These are phyloP conservation scores for Coleophora deauratella DNA, from an alignment of 2,888 invertebrate species.

Conservation along the genomic window DNA sequence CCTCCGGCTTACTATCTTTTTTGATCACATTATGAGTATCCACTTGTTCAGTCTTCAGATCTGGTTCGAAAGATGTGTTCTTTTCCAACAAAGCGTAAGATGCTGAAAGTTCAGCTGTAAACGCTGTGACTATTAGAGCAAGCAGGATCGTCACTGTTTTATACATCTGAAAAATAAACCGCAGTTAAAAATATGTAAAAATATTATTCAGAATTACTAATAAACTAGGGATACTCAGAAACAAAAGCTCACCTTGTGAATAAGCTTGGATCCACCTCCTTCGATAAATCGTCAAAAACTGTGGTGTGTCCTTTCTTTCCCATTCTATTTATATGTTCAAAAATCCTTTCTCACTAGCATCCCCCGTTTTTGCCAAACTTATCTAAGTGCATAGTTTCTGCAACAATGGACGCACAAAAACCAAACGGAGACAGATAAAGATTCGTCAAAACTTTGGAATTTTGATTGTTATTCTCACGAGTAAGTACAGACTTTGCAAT, in stretches of 20 bases:
- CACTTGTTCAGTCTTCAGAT: constrained; percentile 29
- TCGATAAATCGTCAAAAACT: constrained; percentile 26
- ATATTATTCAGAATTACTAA: constrained; percentile 1
- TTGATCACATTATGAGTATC: constrained; percentile 32
- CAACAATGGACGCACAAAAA: constrained; percentile 31
- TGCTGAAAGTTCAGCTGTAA: constrained; percentile 43
- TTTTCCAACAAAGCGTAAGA: constrained; percentile 36
- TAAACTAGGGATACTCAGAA: background rate
- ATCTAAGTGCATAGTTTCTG: constrained; percentile 46
- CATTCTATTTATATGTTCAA: constrained; percentile 40
- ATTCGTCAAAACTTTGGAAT: constrained; percentile 54
- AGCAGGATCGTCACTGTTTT: constrained; percentile 26
- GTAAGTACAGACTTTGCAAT: background rate
- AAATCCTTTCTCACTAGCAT: constrained; percentile 16
- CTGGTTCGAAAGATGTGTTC: constrained; percentile 34
- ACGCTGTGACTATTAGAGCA: constrained; percentile 25
- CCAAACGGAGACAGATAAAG: constrained; percentile 21
- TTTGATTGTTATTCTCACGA: constrained; percentile 5
- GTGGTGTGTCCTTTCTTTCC: constrained; percentile 19
- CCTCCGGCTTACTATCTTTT: constrained; percentile 29
- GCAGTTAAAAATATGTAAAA: background rate
- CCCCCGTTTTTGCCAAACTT: constrained; percentile 25
- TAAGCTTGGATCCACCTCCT: constrained; percentile 14
- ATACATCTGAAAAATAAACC: constrained; percentile 43
- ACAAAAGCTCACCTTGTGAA: constrained; percentile 33